Evolutionary conservation across 23 tunicate species (phyloP), one percentile per base, ranked within the genome.

Genomic region (Halocynthia aurantium): DNA sequence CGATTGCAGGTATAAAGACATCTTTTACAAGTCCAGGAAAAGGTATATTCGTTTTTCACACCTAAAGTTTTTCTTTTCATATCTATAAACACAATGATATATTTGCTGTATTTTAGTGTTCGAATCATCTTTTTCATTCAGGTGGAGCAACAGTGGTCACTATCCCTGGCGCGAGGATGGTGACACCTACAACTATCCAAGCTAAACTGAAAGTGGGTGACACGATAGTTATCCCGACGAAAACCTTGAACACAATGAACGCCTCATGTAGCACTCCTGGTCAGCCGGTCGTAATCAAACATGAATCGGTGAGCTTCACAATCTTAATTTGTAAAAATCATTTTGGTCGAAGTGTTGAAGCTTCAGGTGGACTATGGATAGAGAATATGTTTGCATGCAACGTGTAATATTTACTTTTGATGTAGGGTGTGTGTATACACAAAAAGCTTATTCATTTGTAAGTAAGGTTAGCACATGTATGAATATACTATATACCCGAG

Each of bases 191-290:
- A 8, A 20, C n/a, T 54, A 6, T 53, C 12, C 60, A 62, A 52
- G 62, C 93, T 44, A 89, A 89, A 60, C 74, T 89, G 20, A 89
- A 84, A 84, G 96, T 89, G 13, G 96, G 96, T 2, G 96, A 89
- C 82, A 89, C 96, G n/a, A 84, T 89, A 10, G 87, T 87, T 6
- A 84, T 89, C 10, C 96, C 78, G n/a, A 53, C 78, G 15, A 74
- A 74, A 54, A 74, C 78, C 15, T 52, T 74, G 21, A 55, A 74
- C 62, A 51, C 78, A 10, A 50, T 74, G 22, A 74, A 74, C 11
- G 64, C 78, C 9, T 22, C 31, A 7, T 54, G n/a, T 2, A 56
- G 49, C 18, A 19, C 18, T 51, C 49, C 60, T 7, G 19, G 64
- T 7, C 60, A 74, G 40, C 57, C 78, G n/a, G 56, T 74, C 6